Percentiles rank a stretch among this genome's conserved stretches.
Conservation (phyloP, 2,113 vertebrate genomes). For the Eurystomus gularis region DNA sequence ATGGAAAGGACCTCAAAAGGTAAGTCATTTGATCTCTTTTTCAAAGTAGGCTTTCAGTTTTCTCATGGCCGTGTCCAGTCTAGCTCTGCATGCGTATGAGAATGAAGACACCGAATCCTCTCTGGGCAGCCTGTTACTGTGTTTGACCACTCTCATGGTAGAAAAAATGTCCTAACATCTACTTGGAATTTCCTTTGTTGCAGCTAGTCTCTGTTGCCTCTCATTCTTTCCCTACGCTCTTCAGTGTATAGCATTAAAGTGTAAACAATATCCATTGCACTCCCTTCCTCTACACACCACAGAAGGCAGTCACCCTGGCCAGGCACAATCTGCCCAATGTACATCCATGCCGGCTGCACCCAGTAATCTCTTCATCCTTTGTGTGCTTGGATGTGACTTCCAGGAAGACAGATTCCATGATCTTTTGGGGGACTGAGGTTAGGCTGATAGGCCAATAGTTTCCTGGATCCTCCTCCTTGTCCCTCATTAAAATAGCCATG, state of each 20-base stretch:
- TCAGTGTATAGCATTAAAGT: background rate
- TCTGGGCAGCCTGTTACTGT: background rate
- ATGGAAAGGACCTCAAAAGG: background rate
- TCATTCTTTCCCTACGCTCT: background rate
- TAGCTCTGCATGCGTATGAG: background rate
- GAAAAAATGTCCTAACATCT: background rate
- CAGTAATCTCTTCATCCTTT: background rate
- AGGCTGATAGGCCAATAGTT: background rate
- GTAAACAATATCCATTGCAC: background rate
- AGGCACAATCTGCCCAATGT: background rate
- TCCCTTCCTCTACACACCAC: background rate
- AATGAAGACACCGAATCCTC: background rate
- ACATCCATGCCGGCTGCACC: background rate
- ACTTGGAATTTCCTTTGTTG: background rate
- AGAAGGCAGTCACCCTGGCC: fast-evolving
- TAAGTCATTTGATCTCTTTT: background rate
- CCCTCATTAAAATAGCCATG: background rate
- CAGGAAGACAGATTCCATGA: background rate
- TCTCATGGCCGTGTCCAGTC: background rate
- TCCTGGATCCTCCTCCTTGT: background rate
- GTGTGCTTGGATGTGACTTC: background rate
- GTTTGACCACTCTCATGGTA: fast-evolving
- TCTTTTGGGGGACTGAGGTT: background rate
- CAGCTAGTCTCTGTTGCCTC: background rate
- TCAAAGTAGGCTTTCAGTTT: background rate